Conservation (phyloP, 1,140 invertebrate species). For the Panagrolaimus sp. region DNA sequence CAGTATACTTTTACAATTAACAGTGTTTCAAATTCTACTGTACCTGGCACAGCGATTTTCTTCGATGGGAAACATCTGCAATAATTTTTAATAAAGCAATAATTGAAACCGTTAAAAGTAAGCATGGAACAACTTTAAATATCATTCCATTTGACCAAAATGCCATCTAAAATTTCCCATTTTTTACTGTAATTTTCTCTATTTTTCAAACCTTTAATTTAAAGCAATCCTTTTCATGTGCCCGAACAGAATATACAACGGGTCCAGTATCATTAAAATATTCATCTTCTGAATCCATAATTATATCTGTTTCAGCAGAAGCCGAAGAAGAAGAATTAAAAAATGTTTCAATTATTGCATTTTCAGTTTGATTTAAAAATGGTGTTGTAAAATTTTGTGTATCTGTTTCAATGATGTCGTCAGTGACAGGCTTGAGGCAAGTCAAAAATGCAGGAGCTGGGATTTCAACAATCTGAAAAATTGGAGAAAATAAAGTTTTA, state of each 20-base stretch:
- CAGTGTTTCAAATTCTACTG: not conserved
- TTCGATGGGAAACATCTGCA: constrained; percentile 58
- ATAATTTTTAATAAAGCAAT: constrained; percentile 60
- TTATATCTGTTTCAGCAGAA: too few relatives aligned
- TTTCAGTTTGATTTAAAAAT: not conserved
- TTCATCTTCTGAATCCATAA: not conserved
- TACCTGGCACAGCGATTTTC: constrained; percentile 55
- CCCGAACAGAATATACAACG: constrained; percentile 37
- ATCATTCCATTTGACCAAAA: constrained; percentile 58
- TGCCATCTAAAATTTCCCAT: constrained; percentile 35
- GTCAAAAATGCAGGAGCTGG: constrained; percentile 21
- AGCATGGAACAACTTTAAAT: constrained; percentile 60
- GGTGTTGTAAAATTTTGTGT: not conserved
- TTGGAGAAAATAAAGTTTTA: not conserved
- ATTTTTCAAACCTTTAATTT: constrained; percentile 46
- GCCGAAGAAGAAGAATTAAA: too few relatives aligned
- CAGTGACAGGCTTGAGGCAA: constrained; percentile 9
- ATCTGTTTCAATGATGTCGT: not conserved
- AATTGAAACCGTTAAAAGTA: constrained; percentile 61
- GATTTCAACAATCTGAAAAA: constrained; percentile 23
- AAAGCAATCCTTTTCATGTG: constrained; percentile 54
- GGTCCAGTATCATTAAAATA: constrained; percentile 16
- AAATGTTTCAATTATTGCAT: too few relatives aligned
- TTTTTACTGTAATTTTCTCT: not conserved
- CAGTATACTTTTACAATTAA: not conserved